Base-by-base conservation (phyloP, 2,888 invertebrate genomes). In the Eulithis prunata region DNA sequence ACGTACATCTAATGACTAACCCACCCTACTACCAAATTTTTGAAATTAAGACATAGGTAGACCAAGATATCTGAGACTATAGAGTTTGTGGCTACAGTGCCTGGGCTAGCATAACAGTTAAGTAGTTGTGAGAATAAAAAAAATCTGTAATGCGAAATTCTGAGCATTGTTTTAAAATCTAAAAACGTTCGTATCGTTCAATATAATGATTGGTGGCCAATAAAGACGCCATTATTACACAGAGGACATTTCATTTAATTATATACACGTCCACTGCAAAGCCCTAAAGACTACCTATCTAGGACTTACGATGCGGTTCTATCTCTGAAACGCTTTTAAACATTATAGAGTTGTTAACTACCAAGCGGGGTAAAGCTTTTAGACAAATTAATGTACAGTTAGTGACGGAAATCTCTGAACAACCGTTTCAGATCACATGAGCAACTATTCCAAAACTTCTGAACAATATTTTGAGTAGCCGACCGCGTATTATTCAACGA, bases 311-410 rank as follows among this genome's bases (percentile, higher is more conserved):
- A 57, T 51, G 62, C 58, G 68, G 57, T 51, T 60, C 58, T 45
- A 53, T 32, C 64, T 53, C 59, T 58, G 14, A 63, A 66, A 55
- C 52, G 62, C 60, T 69, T 67, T 67, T 63, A 71, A 71, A 69
- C 69, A 65, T 65, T 65, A 71, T 67, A 62, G 55, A 56, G 41
- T 65, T 55, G 69, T 56, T 67, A 69, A 67, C 64, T 66, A 61
- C 64, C 47, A 46, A 55, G 64, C 63, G 57, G 47, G 11, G 57
- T 58, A 62, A 68, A 51, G 71, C 73, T 71, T 68, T 73, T 69
- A 73, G 57, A 57, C 59, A 69, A 71, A 73, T 69, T 65, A 70
- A 65, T 10, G n/a, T 51, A 49, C 49, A 49, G 38, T 14, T 32
- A n/a, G 32, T n/a, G 10, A 13, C 53, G 54, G 52, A 56, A 52